A percentile compares a stretch with the other conserved stretches of the same genome.
phyloP scores from a whole-genome alignment of 2,113 vertebrate species.

The Cyanoramphus novaezelandiae region DNA sequence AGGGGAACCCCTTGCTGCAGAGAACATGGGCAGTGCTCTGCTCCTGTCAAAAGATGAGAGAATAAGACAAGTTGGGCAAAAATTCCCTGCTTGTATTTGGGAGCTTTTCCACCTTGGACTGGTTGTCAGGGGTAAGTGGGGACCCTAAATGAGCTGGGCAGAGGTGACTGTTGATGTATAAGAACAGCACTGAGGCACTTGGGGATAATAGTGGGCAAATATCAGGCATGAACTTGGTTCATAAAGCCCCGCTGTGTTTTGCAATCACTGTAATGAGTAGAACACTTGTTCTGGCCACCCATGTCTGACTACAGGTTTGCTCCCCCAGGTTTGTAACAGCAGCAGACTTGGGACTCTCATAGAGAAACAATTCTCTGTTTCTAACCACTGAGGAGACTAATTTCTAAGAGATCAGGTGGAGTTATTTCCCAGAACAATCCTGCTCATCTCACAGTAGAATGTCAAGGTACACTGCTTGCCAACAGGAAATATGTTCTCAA shows the following conservation, averaged over 20 bases:
- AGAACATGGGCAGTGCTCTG: neutral
- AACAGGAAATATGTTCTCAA: neutral
- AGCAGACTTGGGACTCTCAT: neutral
- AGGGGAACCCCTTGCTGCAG: conserved; percentile 30
- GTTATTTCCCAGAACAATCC: neutral
- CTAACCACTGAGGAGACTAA: neutral
- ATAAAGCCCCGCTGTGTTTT: fast-evolving
- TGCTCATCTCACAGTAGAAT: neutral
- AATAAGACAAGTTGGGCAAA: neutral
- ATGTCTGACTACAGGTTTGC: neutral
- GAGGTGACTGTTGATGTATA: neutral
- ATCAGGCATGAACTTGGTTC: neutral
- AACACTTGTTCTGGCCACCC: neutral
- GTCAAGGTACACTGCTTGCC: neutral
- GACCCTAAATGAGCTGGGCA: neutral
- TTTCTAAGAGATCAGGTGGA: neutral
- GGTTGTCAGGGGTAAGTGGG: neutral
- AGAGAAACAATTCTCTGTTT: neutral
- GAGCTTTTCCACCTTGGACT: fast-evolving
- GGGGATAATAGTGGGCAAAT: neutral
- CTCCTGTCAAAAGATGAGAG: neutral
- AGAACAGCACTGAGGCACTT: neutral
- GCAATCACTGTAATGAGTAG: fast-evolving
- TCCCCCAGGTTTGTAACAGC: neutral
- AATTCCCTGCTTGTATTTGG: neutral